Conservation (phyloP, 2,888 invertebrate species). For the Zygogramma bicolorata region DNA sequence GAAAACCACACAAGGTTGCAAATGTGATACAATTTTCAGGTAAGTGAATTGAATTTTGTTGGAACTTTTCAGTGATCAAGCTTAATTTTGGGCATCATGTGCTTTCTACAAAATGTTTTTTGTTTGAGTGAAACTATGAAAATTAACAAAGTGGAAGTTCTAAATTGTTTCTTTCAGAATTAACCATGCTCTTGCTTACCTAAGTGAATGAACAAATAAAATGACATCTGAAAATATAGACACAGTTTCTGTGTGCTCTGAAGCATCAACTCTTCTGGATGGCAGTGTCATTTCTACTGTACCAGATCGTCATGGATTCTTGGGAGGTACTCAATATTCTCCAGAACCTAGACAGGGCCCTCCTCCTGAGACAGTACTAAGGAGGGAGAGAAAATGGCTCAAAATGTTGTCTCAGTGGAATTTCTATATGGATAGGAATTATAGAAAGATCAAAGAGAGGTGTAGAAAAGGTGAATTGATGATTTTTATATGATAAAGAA, state of each 20-base stretch:
- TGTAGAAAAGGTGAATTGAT: conserved; percentile 87
- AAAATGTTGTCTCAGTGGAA: conserved; percentile 97
- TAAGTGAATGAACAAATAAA: background rate
- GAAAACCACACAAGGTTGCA: too few species aligned
- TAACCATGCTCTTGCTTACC: background rate
- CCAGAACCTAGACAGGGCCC: conserved; percentile 80
- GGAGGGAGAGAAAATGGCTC: conserved; percentile 96
- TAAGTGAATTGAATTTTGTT: too few species aligned
- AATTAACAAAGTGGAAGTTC: too few species aligned
- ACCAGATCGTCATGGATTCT: conserved; percentile 91
- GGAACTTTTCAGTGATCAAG: too few species aligned
- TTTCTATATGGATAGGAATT: conserved; percentile 88
- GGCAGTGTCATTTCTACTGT: conserved; percentile 76
- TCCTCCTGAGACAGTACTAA: conserved; percentile 85
- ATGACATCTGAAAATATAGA: conserved; percentile 62
- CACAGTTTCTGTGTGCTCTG: conserved; percentile 77
- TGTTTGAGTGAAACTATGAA: too few species aligned
- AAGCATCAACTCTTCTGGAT: conserved; percentile 71
- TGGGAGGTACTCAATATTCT: conserved; percentile 91
- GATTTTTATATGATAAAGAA: background rate
- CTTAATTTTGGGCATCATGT: too few species aligned
- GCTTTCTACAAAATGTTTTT: too few species aligned
- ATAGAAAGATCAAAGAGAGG: conserved; percentile 86
- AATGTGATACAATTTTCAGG: too few species aligned
- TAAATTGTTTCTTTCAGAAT: background rate